Base-by-base conservation (phyloP, 2,113 vertebrate genomes). In the Dermatemys mawii region DNA sequence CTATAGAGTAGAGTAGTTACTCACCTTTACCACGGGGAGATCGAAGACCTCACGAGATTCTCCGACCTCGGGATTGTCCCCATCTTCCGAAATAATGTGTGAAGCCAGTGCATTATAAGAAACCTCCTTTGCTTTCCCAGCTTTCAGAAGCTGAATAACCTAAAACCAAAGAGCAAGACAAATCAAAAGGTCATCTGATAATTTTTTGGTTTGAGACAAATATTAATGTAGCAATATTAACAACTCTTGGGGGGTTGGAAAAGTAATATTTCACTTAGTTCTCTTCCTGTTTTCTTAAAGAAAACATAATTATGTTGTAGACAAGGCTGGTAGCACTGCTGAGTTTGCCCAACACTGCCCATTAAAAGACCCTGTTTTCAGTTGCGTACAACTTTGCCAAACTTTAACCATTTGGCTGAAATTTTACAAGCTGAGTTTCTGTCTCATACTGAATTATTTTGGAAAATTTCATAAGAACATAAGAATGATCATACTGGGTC, bases 21-120 rank as follows among this genome's bases (percentile, higher is more conserved):
- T 97, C 87, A 99, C 99, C 98, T 99, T 99, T 82, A 99, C 99
- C 26, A 99, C 99, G 22, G 99, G 99, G 46, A 99, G 98, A 94
- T 99, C 99, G 91, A 99, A 99, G 73, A 99, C 99, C 92, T 99
- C 99, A 44, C 99, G 98, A 7, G 99, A 99, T 94, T 99, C 99
- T 84, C 99, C 98, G 60, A 99, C 99, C 94, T 99, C 99, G 0
- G 99, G 99, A 94, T 99, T 99, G 97, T 99, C 99, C 8, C 99
- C 99, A 21, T 99, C 99, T 94, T 99, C 99, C 12, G 99, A 98
- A 49, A 99, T 99, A 84, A 99, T 99, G 97, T 99, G 99, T 1
- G 99, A 99, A 92, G 99, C 99, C 26, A 99, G 95, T 1, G 99
- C 99, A 90, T 99, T 99, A 95, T 99, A 99, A 35, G 99, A 99